A percentile compares a stretch with the other conserved stretches of the same genome.
Evolutionary conservation across 2,113 vertebrate species (phyloP).

Genomic region (Speoplatyrhinus poulsoni): DNA sequence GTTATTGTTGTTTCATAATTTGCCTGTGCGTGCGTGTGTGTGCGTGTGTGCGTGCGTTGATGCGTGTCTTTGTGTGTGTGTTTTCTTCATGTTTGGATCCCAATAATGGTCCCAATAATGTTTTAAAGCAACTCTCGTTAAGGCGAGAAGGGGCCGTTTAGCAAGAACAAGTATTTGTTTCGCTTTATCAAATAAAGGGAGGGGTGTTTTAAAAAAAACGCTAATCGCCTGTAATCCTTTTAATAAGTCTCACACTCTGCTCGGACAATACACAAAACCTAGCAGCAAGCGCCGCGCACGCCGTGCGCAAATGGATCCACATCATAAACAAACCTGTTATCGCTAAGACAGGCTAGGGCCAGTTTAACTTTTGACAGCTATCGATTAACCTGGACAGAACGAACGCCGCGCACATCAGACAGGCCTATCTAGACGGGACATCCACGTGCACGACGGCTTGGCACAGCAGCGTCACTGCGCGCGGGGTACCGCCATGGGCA

Average conservation of each 20-base stretch:
- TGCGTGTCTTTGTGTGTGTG: background rate
- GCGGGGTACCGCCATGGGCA: background rate
- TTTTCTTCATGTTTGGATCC: background rate
- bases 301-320: background rate
- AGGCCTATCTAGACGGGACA: background rate
- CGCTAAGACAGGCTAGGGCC: too few relatives aligned
- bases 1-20: too few relatives aligned
- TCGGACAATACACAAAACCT: conserved; percentile 72
- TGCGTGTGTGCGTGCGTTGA: background rate
- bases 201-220: conserved; percentile 50
- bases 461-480: conserved; percentile 12
- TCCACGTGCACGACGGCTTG: background rate
- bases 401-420: background rate
- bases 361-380: too few relatives aligned
- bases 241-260: conserved; percentile 77
- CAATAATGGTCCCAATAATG: conserved; percentile 2
- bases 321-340: too few relatives aligned
- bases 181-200: conserved; percentile 38
- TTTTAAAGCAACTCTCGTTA: background rate
- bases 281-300: conserved; percentile 29
- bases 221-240: conserved; percentile 80
- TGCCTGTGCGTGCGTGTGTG: background rate
- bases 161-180: conserved; percentile 4
- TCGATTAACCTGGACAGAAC: too few relatives aligned
- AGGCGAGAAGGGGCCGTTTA: conserved; percentile 28